phyloP scores from a whole-genome alignment of 2,888 invertebrate genomes.

The Dolomedes plantarius region DNA sequence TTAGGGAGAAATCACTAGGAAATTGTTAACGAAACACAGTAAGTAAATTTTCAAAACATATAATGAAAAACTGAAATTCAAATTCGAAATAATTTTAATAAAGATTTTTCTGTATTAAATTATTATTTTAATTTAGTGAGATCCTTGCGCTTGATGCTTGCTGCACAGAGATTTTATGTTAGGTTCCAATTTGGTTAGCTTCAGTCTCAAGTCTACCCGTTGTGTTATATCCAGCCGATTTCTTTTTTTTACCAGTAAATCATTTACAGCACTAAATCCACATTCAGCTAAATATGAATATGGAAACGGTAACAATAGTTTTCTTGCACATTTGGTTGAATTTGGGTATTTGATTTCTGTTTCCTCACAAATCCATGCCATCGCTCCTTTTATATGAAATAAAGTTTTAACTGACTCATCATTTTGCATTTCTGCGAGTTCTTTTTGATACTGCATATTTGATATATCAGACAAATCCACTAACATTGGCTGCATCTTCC shows the following conservation, averaged over 20 bases:
- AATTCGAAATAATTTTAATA: background rate
- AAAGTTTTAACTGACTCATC: slow-evolving; percentile 7
- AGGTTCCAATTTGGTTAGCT: slow-evolving; percentile 45
- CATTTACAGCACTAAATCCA: slow-evolving; percentile 34
- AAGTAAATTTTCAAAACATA: too few species aligned
- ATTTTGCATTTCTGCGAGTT: slow-evolving; percentile 11
- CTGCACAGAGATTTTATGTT: slow-evolving; percentile 40
- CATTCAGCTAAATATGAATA: slow-evolving; percentile 34
- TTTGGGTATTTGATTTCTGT: slow-evolving; percentile 16
- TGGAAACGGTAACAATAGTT: slow-evolving; percentile 37
- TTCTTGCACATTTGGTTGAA: slow-evolving; percentile 27
- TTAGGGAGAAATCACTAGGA: too few species aligned
- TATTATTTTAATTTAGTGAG: slow-evolving; percentile 46
- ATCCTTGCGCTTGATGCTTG: slow-evolving; percentile 42
- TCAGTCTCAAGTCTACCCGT: slow-evolving; percentile 39
- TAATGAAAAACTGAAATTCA: too few species aligned
- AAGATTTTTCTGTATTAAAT: slow-evolving; percentile 34
- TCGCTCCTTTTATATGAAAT: slow-evolving; percentile 22
- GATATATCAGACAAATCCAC: too few species aligned
- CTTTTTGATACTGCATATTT: too few species aligned
- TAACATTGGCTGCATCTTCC: too few species aligned
- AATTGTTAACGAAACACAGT: too few species aligned
- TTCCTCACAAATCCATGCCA: slow-evolving; percentile 32
- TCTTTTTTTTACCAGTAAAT: slow-evolving; percentile 35
- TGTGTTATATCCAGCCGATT: slow-evolving; percentile 24